phyloP scores from a whole-genome alignment of 2,113 vertebrate genomes.

The Pycnonotus jocosus region DNA sequence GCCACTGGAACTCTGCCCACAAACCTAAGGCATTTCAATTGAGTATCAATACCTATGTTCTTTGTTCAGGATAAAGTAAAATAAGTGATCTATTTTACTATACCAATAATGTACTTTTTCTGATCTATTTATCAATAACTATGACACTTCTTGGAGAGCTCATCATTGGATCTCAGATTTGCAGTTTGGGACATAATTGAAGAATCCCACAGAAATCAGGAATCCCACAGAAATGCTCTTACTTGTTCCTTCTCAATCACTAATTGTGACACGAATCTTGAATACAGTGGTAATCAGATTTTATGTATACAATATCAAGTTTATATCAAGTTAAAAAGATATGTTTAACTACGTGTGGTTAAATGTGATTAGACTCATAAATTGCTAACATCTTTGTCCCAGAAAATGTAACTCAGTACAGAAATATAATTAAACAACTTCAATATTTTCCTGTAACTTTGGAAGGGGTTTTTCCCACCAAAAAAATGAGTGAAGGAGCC shows the following conservation, averaged over 20 bases:
- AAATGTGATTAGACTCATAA: neutral
- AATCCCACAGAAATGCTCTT: neutral
- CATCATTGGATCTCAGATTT: neutral
- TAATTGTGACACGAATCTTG: neutral
- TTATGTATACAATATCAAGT: neutral
- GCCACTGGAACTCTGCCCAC: neutral
- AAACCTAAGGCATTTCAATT: neutral
- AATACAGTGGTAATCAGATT: neutral
- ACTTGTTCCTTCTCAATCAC: neutral
- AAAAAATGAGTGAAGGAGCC: neutral
- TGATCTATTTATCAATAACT: neutral
- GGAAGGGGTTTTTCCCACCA: accelerated
- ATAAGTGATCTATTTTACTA: neutral
- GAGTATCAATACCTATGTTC: neutral
- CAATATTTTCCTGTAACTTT: neutral
- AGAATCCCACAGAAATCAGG: neutral
- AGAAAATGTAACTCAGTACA: neutral
- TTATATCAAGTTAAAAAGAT: neutral
- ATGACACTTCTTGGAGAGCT: neutral
- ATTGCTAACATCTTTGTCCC: neutral
- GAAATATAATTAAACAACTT: neutral
- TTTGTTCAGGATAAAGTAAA: neutral
- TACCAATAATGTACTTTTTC: neutral
- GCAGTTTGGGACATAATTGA: neutral
- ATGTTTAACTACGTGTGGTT: neutral